Conservation (phyloP, 2,797 vertebrate genomes). For the Pitangus sulphuratus region DNA sequence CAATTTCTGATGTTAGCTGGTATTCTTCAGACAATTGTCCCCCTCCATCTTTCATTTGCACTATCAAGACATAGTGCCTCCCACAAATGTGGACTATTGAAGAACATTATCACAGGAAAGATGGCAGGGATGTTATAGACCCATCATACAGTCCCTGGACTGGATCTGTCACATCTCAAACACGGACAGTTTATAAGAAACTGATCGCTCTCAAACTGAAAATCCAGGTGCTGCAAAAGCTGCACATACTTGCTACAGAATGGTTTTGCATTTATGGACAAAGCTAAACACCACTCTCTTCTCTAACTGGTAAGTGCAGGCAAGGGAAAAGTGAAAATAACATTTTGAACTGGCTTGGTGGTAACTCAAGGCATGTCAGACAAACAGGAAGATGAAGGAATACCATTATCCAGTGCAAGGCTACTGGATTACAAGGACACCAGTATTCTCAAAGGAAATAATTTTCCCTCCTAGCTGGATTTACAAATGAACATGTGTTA, state of each 20-base stretch:
- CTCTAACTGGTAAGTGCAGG: neutral
- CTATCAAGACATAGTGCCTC: neutral
- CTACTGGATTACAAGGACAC: neutral
- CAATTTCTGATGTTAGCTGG: neutral
- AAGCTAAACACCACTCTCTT: neutral
- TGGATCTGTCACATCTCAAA: neutral
- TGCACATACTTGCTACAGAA: neutral
- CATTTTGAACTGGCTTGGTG: neutral
- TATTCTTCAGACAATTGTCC: neutral
- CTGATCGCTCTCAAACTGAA: neutral
- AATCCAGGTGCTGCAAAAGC: neutral
- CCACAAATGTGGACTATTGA: neutral
- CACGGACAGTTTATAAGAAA: neutral
- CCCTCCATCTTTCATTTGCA: neutral
- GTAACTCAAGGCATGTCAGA: neutral
- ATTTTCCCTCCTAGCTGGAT: neutral
- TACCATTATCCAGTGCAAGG: neutral
- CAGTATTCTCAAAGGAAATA: neutral
- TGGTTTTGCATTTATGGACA: neutral
- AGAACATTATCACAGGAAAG: neutral
- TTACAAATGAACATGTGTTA: neutral
- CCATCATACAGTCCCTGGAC: neutral
- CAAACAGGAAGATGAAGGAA: neutral
- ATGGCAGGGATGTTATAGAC: neutral
- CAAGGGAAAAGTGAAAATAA: neutral